Base-by-base conservation (phyloP, 2,113 vertebrate species). In the Xenotilapia leptura region DNA sequence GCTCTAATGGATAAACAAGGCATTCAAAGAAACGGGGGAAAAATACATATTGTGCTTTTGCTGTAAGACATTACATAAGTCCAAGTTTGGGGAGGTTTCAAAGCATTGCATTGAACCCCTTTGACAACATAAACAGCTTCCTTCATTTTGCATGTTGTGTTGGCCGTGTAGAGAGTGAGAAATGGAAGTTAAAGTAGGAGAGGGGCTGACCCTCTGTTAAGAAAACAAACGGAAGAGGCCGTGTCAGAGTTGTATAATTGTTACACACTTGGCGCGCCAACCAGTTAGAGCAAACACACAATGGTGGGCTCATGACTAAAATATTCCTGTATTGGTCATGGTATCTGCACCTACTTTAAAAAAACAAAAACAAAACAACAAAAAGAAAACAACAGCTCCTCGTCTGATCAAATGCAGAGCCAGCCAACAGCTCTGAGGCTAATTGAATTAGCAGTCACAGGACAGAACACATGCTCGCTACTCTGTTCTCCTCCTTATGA, bases 401-500 rank as follows among this genome's bases (percentile, higher is more conserved):
- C 6, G 54, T 85, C 70, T 86, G 88, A 87, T 92, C 68, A 65
- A 58, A 84, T 31, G 9, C 53, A 79, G 73, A 84, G 11, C 2
- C 68, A 38, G 84, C 86, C 86, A 62, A 79, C 58, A 83, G 82
- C 81, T 92, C 65, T 80, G 45, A 88, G 73, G 89, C 75, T 82
- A 90, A 94, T 89, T 92, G 86, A 93, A 92, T 95, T 93, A 93
- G 40, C 86, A 90, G 93, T 95, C 95, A 95, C 89, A 92, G 90
- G 93, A 93, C 92, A 86, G 79, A 89, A 86, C 91, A 90, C 90
- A 93, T 89, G 87, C 79, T 90, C 7, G 1, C 58, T n/a, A 0
- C 88, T 86, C 68, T 60, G 51, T 82, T 58, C 80, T 79, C 33
- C 51, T 82, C 56, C 42, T 77, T 33, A 81, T 45, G 79, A 85